Conservation (phyloP, 2,113 vertebrate species). For the Axis porcinus region DNA sequence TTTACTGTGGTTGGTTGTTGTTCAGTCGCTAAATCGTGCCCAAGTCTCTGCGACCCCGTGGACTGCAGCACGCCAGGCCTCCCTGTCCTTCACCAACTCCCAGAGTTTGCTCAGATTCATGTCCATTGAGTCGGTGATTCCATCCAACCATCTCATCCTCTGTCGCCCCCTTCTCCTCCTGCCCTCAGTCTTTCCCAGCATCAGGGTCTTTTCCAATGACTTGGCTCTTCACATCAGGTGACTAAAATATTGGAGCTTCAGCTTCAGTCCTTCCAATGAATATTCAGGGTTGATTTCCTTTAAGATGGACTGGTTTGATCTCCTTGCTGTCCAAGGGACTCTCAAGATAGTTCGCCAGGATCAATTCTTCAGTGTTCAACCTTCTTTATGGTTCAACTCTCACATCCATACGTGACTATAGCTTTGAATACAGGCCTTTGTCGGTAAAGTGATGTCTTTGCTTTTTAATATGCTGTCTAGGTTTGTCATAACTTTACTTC, state of each 20-base stretch:
- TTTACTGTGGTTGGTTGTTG: neutral
- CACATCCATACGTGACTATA: neutral
- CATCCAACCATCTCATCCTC: neutral
- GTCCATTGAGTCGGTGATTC: fast-evolving
- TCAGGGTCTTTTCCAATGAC: neutral
- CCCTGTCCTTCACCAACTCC: neutral
- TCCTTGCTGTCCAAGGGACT: neutral
- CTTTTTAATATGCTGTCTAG: neutral
- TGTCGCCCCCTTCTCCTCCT: neutral
- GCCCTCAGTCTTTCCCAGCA: neutral
- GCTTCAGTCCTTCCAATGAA: neutral
- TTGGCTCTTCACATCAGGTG: neutral
- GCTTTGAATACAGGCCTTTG: neutral
- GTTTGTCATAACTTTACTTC: neutral
- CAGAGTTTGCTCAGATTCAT: neutral
- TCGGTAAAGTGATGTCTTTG: neutral
- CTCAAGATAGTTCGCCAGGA: neutral
- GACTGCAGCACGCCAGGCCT: neutral
- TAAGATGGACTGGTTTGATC: neutral
- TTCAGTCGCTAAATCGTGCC: fast-evolving
- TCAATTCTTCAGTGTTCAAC: neutral
- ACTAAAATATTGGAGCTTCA: neutral
- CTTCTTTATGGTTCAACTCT: neutral
- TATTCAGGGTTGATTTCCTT: neutral
- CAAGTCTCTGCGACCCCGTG: neutral